A percentile compares a stretch with the other conserved stretches of the same genome.
These are phyloP conservation scores for Globodera ellingtonae DNA, from an alignment of 1,140 invertebrate species.

Conservation along the genomic window DNA sequence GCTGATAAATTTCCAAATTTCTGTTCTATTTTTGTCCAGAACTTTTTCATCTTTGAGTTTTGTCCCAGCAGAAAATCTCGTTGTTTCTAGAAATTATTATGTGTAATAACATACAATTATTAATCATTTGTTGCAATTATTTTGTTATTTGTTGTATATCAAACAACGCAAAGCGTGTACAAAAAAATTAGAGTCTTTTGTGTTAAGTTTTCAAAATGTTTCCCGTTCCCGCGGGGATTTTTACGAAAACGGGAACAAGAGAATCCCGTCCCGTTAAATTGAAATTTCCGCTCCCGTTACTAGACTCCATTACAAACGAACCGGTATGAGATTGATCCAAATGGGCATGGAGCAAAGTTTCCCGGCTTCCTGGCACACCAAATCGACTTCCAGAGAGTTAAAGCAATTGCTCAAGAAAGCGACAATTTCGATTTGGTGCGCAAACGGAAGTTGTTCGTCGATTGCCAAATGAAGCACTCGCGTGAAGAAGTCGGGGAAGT, in stretches of 20 bases:
- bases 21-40: conserved; percentile 85
- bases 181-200: no score
- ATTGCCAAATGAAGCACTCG: conserved; percentile 77
- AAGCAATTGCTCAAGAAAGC: conserved; percentile 94
- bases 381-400: conserved; percentile 85
- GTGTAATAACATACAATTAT: background rate
- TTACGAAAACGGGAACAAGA: background rate
- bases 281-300: no score
- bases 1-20: conserved; percentile 75
- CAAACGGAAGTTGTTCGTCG: conserved; percentile 70
- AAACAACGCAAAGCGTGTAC: no score
- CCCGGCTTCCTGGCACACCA: conserved; percentile 89
- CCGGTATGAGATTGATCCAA: conserved; percentile 86
- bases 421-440: conserved; percentile 83
- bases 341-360: conserved; percentile 87
- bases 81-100: conserved; percentile 69
- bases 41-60: conserved; percentile 86
- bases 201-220: no score
- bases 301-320: conserved; percentile 66
- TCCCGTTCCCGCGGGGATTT: no score
- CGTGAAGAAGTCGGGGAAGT: conserved; percentile 85
- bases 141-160: no score
- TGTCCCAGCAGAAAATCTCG: conserved; percentile 82
- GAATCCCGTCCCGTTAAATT: no score
- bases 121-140: conserved; percentile 19